A percentile compares a stretch with the other conserved stretches of the same genome.
Conservation (phyloP, 2,797 vertebrate species). For the Ctenosaura bakeri region DNA sequence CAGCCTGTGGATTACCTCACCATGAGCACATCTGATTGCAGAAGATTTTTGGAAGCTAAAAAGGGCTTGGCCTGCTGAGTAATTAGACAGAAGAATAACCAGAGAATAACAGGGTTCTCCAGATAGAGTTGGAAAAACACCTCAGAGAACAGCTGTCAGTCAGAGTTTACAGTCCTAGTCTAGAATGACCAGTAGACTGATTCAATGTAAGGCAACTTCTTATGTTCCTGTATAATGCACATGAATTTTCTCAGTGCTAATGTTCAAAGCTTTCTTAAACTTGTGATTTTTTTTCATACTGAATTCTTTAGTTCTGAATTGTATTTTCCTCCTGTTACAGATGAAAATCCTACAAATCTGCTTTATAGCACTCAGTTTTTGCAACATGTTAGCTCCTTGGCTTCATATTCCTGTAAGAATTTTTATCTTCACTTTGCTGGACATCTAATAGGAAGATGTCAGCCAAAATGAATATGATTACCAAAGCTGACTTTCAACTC, state of each 20-base stretch:
- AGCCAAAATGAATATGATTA: slow-evolving; percentile 76
- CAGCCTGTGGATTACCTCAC: slow-evolving; percentile 63
- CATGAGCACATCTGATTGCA: neutral
- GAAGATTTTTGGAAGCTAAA: too few species aligned
- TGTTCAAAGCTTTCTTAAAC: slow-evolving; percentile 75
- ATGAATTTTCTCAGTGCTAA: slow-evolving; percentile 69
- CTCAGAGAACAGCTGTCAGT: too few species aligned
- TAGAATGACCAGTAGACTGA: too few species aligned
- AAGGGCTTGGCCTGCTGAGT: too few species aligned
- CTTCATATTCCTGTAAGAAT: slow-evolving; percentile 72
- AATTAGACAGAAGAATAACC: too few species aligned
- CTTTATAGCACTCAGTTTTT: slow-evolving; percentile 76
- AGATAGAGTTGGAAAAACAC: too few species aligned
- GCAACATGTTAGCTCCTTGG: slow-evolving; percentile 79
- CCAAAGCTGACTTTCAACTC: slow-evolving; percentile 73
- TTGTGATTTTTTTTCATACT: slow-evolving; percentile 72
- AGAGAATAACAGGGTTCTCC: too few species aligned
- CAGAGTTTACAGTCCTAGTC: too few species aligned
- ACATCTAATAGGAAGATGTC: slow-evolving; percentile 82
- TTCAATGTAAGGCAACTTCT: too few species aligned
- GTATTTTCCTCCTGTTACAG: slow-evolving; percentile 72
- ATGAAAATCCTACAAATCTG: slow-evolving; percentile 74
- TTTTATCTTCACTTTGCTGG: slow-evolving; percentile 79
- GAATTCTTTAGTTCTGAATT: slow-evolving; percentile 65
- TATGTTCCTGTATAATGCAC: too few species aligned